These are phyloP conservation scores for Hylyphantes graminicola DNA, from an alignment of 1,140 invertebrate species.

Conservation along the genomic window DNA sequence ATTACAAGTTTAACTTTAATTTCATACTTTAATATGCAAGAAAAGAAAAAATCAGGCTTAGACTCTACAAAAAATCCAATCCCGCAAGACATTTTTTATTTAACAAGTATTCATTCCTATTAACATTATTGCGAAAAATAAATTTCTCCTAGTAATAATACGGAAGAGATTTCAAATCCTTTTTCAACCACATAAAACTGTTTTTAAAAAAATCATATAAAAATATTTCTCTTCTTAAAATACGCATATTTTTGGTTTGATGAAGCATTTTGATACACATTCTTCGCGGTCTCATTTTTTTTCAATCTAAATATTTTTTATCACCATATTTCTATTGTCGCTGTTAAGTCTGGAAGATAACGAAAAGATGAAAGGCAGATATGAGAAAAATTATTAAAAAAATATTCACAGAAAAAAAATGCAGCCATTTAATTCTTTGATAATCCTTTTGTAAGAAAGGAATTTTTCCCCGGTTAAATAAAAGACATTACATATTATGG, in stretches of 20 bases:
- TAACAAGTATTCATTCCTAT: slow-evolving; percentile 23
- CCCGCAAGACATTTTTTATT: background rate
- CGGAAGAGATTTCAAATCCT: background rate
- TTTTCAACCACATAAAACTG: slow-evolving; percentile 15
- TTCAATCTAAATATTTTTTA: slow-evolving; percentile 26
- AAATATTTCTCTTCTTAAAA: slow-evolving; percentile 31
- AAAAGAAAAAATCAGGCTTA: background rate
- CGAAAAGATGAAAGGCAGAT: slow-evolving; percentile 25
- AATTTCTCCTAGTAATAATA: slow-evolving; percentile 16
- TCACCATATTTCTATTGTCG: slow-evolving; percentile 18
- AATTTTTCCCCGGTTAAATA: slow-evolving; percentile 59
- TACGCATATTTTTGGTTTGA: slow-evolving; percentile 52
- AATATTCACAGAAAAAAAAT: slow-evolving; percentile 25
- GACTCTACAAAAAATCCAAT: background rate
- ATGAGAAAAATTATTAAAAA: slow-evolving; percentile 2
- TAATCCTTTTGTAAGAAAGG: slow-evolving; percentile 46
- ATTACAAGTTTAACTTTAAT: background rate
- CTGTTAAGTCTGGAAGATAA: slow-evolving; percentile 55
- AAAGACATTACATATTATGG: slow-evolving; percentile 60
- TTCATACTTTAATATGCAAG: background rate
- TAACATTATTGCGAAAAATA: slow-evolving; percentile 29
- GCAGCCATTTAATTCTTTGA: slow-evolving; percentile 54
- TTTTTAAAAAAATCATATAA: background rate
- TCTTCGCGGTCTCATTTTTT: slow-evolving; percentile 30
- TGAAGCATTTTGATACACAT: slow-evolving; percentile 51